These are phyloP conservation scores for Agonopterix heracliana DNA, from an alignment of 2,888 invertebrate species.

Conservation along the genomic window DNA sequence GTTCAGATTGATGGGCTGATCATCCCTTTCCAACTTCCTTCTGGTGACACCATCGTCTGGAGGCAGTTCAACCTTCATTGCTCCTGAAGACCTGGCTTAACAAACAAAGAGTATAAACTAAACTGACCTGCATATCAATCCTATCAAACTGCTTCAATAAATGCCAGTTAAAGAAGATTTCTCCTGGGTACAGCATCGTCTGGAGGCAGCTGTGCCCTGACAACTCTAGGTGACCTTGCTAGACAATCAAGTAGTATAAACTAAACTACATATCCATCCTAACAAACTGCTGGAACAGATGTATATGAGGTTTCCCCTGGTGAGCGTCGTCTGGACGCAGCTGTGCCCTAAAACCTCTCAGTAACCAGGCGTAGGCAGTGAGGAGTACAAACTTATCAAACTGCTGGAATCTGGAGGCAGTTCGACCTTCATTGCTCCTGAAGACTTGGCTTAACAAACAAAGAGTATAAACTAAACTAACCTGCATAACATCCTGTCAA, in stretches of 20 bases:
- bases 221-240: conserved; percentile 86
- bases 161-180: conserved; percentile 93
- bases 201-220: conserved; percentile 92
- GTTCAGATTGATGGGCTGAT: conserved; percentile 25
- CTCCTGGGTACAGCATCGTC: conserved; percentile 94
- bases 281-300: conserved; percentile 94
- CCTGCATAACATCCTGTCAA: conserved; percentile 94
- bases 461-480: conserved; percentile 82
- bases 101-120: conserved; percentile 79
- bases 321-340: conserved; percentile 94
- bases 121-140: conserved; percentile 87
- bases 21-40: conserved; percentile 93
- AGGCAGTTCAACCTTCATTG: conserved; percentile 93
- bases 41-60: conserved; percentile 95
- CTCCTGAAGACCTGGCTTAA: conserved; percentile 84
- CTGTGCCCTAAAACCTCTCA: conserved; percentile 90
- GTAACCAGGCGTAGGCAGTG: too few species aligned
- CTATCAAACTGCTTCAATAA: conserved; percentile 96
- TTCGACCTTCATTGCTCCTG: too few species aligned
- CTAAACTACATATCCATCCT: conserved; percentile 89
- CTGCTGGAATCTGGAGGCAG: conserved; percentile 96
- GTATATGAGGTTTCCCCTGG: conserved; percentile 92
- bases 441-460: conserved; percentile 83
- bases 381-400: too few species aligned
- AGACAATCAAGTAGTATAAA: too few species aligned